Conservation (phyloP, 2,113 vertebrate species). For the Campylomormyrus numenius region DNA sequence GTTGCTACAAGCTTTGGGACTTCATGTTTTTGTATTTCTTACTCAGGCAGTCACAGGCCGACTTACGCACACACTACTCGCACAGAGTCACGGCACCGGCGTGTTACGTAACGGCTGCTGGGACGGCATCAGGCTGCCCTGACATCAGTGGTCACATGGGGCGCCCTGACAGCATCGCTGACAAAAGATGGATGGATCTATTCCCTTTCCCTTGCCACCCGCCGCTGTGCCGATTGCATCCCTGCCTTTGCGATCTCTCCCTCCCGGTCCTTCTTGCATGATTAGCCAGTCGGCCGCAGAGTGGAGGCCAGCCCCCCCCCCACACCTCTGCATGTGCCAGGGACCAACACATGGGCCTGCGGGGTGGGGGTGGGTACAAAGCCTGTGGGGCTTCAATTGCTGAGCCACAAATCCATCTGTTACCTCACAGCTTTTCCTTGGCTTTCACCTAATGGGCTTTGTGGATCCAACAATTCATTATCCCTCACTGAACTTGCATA, state of each 20-base stretch:
- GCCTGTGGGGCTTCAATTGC: constrained; percentile 4
- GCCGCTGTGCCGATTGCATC: neutral
- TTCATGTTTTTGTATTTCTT: neutral
- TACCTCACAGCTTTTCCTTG: constrained; percentile 4
- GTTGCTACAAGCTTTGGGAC: neutral
- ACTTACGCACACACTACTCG: neutral
- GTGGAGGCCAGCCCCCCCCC: neutral
- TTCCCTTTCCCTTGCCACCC: neutral
- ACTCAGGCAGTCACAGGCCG: neutral
- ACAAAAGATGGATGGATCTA: constrained; percentile 14
- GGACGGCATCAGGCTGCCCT: neutral
- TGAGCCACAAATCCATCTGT: constrained; percentile 17
- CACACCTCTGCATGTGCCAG: neutral
- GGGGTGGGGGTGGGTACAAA: neutral
- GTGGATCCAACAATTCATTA: neutral
- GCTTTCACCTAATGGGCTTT: constrained; percentile 5
- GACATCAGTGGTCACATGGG: constrained; percentile 13
- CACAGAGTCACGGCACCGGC: neutral
- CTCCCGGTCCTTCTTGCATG: neutral
- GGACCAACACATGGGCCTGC: neutral
- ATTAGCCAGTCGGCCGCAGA: neutral
- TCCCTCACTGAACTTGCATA: neutral
- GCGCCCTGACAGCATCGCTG: neutral
- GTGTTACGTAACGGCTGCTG: neutral
- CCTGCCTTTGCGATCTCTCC: neutral